Percentiles rank a stretch among this genome's conserved stretches.
Evolutionary conservation across 2,888 invertebrate species (phyloP).

Genomic region (Azorinus chamasolen): DNA sequence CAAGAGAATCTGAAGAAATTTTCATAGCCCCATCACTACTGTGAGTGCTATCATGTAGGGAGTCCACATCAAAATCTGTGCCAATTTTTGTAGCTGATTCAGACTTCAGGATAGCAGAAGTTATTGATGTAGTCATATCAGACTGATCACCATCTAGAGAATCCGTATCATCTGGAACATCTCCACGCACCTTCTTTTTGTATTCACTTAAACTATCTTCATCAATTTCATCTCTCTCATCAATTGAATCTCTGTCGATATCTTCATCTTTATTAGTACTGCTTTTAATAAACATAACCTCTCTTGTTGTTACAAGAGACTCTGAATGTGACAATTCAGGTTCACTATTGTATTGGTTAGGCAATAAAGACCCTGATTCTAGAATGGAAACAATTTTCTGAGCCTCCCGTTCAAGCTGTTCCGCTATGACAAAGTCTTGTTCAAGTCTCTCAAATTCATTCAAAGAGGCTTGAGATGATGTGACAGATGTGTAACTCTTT

Average conservation of each 20-base stretch:
- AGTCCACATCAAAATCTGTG: conserved; percentile 77
- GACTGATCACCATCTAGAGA: conserved; percentile 81
- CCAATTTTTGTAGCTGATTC: conserved; percentile 59
- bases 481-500: conserved; percentile 80
- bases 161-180: conserved; percentile 75
- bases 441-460: conserved; percentile 85
- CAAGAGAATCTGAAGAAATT: conserved; percentile 80
- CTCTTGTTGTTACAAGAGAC: conserved; percentile 52
- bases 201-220: conserved; percentile 78
- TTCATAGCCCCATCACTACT: conserved; percentile 80
- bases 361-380: conserved; percentile 82
- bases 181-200: conserved; percentile 67
- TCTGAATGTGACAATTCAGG: conserved; percentile 57
- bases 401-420: conserved; percentile 85
- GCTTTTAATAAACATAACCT: conserved; percentile 47
- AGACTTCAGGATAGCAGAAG: conserved; percentile 78
- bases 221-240: conserved; percentile 77
- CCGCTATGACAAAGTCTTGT: conserved; percentile 79
- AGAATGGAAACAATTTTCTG: conserved; percentile 85
- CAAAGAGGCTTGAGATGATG: conserved; percentile 84
- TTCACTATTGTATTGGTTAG: conserved; percentile 64
- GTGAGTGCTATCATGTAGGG: conserved; percentile 73
- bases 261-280: conserved; percentile 60
- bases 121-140: conserved; percentile 80
- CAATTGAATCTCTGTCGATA: conserved; percentile 78